Percentiles rank a stretch among this genome's conserved stretches.
phyloP scores from a whole-genome alignment of 2,888 invertebrate species.

The Drosophila gaucha region DNA sequence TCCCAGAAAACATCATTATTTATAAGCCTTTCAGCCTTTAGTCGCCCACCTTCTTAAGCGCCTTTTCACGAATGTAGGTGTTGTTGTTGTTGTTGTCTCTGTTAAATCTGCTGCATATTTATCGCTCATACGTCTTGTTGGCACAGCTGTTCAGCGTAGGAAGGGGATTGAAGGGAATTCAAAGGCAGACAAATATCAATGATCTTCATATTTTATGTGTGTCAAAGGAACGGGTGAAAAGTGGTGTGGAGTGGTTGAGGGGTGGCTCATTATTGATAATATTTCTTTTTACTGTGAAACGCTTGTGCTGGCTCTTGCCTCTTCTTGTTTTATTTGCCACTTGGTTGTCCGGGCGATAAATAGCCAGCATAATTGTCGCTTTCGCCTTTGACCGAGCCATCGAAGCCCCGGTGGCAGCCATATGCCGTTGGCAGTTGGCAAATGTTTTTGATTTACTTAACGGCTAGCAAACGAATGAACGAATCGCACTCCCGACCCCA shows the following conservation, averaged over 20 bases:
- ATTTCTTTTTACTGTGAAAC: conserved; percentile 16
- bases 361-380: conserved; percentile 61
- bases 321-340: conserved; percentile 26
- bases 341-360: conserved; percentile 57
- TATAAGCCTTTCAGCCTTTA: conserved; percentile 35
- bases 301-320: conserved; percentile 9
- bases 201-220: conserved; percentile 40
- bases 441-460: conserved; percentile 69
- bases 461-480: conserved; percentile 28
- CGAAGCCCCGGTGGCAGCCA: conserved; percentile 19
- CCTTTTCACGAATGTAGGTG: too few relatives aligned
- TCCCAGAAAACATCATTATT: conserved; percentile 35
- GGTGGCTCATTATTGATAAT: conserved; percentile 40
- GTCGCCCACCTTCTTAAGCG: too few relatives aligned
- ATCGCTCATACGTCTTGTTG: conserved; percentile 64
- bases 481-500: conserved; percentile 2
- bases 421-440: conserved; percentile 60
- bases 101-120: conserved; percentile 24
- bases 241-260: neutral
- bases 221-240: neutral
- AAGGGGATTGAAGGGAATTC: conserved; percentile 22
- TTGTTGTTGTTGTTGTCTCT: neutral
- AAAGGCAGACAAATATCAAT: conserved; percentile 25
- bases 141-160: conserved; percentile 37
- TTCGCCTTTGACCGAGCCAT: neutral